Percentiles rank a stretch among this genome's conserved stretches.
These are phyloP conservation scores for Lichenostomus cassidix DNA, from an alignment of 2,113 vertebrate genomes.

Conservation along the genomic window DNA sequence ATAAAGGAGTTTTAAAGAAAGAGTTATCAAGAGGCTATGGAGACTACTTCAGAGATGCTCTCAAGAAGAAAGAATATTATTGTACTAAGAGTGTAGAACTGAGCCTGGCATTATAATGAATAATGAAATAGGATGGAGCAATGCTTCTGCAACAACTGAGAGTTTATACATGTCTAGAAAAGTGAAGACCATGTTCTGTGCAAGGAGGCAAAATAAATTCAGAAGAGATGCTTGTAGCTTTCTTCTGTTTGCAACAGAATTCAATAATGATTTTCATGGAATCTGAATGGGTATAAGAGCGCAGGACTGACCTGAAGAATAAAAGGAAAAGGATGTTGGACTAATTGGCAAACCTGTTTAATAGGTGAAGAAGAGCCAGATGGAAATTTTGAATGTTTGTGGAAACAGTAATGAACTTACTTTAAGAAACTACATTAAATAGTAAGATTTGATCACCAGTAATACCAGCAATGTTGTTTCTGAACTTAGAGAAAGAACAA, in stretches of 20 bases:
- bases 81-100: background rate
- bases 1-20: background rate
- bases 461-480: background rate
- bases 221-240: background rate
- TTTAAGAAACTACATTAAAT: background rate
- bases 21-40: background rate
- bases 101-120: background rate
- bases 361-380: background rate
- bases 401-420: background rate
- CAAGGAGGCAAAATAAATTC: background rate
- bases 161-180: background rate
- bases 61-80: background rate
- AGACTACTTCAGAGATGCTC: background rate
- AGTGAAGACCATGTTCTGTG: background rate
- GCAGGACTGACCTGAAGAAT: background rate
- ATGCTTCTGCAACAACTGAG: background rate
- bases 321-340: background rate
- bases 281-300: background rate
- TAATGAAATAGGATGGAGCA: background rate
- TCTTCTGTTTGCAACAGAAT: background rate
- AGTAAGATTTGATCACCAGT: background rate
- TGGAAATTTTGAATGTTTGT: background rate
- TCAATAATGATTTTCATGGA: background rate
- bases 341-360: background rate
- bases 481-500: background rate